Evolutionary conservation across 2,113 vertebrate species (phyloP).

Genomic region (Nycticorax nycticorax): DNA sequence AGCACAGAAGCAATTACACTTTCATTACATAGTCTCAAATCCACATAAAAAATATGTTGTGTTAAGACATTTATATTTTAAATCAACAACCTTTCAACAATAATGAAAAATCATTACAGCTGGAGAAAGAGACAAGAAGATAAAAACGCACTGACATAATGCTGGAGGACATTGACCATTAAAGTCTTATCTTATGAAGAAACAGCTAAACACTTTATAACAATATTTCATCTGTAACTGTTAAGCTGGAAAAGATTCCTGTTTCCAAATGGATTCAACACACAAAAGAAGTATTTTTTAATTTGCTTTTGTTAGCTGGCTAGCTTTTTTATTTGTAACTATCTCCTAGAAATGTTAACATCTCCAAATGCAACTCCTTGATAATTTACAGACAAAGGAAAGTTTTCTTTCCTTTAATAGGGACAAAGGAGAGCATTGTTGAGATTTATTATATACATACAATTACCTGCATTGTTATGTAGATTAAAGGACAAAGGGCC

Average conservation of each 20-base stretch:
- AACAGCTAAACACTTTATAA: neutral
- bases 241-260: neutral
- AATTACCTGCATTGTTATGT: slow-evolving; percentile 34
- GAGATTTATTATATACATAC: slow-evolving; percentile 1
- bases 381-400: neutral
- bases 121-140: neutral
- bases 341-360: neutral
- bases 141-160: neutral
- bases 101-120: neutral
- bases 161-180: neutral
- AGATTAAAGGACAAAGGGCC: slow-evolving; percentile 11
- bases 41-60: neutral
- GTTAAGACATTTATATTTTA: neutral
- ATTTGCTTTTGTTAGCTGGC: neutral
- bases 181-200: neutral
- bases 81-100: neutral
- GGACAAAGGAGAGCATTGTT: neutral
- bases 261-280: neutral
- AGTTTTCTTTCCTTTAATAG: neutral
- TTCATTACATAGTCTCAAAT: neutral
- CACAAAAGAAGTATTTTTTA: neutral
- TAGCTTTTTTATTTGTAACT: neutral
- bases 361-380: neutral
- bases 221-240: neutral
- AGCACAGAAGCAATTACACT: neutral